Evolutionary conservation across 2,797 vertebrate species (phyloP).

Genomic region (Rallus crepitans): DNA sequence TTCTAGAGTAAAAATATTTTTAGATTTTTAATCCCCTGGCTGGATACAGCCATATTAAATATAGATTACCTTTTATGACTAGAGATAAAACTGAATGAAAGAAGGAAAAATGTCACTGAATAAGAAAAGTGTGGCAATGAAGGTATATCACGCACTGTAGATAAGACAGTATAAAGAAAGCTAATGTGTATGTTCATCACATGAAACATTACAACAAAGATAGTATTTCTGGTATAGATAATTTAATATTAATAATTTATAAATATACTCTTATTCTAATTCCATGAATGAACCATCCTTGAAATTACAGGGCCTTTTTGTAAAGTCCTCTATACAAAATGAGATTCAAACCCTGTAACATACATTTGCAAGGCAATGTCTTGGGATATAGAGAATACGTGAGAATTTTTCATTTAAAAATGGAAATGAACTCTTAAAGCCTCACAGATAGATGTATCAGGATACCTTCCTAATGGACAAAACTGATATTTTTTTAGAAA

Average conservation of each 20-base stretch:
- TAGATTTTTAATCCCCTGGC: slow-evolving; percentile 66
- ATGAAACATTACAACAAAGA: background rate
- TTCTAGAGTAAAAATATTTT: slow-evolving; percentile 67
- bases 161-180: background rate
- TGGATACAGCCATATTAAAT: slow-evolving; percentile 66
- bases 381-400: background rate
- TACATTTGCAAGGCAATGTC: background rate
- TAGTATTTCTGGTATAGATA: background rate
- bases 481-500: background rate
- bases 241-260: background rate
- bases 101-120: slow-evolving; percentile 21
- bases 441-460: background rate
- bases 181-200: background rate
- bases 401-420: background rate
- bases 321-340: background rate
- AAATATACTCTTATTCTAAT: background rate
- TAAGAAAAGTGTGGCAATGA: background rate
- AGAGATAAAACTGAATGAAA: slow-evolving; percentile 59
- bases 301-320: background rate
- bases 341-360: background rate
- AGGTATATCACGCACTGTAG: background rate
- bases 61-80: slow-evolving; percentile 62
- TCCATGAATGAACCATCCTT: background rate
- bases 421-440: too few relatives aligned
- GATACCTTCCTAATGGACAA: background rate